These are phyloP conservation scores for Saxicola maurus DNA, from an alignment of 2,797 vertebrate species.

Conservation along the genomic window DNA sequence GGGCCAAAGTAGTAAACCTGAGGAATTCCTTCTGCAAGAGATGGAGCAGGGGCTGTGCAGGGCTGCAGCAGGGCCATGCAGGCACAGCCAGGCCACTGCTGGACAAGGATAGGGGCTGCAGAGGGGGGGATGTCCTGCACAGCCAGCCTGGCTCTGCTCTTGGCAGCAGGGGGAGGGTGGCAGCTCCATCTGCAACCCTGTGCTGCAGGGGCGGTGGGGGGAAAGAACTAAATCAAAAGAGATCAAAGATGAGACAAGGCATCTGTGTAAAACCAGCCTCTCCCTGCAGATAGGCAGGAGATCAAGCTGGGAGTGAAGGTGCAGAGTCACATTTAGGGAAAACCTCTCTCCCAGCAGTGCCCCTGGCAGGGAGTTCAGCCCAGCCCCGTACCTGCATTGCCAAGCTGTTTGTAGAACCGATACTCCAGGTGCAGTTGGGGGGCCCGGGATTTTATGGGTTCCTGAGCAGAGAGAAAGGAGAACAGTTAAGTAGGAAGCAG, in stretches of 20 bases:
- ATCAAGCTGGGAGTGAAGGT: not conserved
- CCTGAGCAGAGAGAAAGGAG: conserved; percentile 73
- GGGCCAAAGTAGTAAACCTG: conserved; percentile 99
- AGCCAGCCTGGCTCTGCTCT: not conserved
- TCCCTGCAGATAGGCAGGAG: conserved; percentile 7
- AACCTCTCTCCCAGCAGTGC: not conserved
- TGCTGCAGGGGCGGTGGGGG: not conserved
- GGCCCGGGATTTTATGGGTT: conserved; percentile 95
- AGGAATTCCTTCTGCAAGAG: conserved; percentile 91
- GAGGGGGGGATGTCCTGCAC: not conserved
- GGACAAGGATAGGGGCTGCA: not conserved
- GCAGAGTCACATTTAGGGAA: not conserved
- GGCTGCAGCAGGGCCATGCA: not conserved
- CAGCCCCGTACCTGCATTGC: conserved; percentile 84
- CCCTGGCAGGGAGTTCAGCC: not conserved
- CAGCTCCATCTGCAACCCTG: conserved; percentile 16
- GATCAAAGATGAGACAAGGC: not conserved
- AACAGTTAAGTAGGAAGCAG: not conserved
- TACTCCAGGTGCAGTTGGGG: conserved; percentile 98
- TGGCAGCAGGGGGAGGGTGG: not conserved
- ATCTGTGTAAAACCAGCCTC: not conserved
- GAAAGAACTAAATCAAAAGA: not conserved
- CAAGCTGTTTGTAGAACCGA: conserved; percentile 98
- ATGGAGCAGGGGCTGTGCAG: not conserved
- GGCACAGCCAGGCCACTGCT: rapidly evolving